Conservation (phyloP, 2,888 invertebrate species). For the Chloromyia formosa region DNA sequence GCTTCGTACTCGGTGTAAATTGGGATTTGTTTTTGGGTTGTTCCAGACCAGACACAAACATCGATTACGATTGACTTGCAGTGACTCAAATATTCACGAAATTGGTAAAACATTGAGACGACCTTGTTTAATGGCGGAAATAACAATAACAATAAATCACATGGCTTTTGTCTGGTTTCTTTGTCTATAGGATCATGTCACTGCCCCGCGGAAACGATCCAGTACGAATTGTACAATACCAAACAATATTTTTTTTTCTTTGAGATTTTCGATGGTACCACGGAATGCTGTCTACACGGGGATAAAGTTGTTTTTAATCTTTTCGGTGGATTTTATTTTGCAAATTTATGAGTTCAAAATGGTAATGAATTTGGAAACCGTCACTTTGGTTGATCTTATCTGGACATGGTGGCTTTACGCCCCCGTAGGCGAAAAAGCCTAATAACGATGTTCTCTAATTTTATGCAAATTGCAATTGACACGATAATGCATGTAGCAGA, state of each 20-base stretch:
- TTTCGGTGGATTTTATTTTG: background rate
- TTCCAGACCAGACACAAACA: background rate
- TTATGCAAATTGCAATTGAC: constrained; percentile 40
- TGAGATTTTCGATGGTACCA: too few species aligned
- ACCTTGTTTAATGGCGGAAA: constrained; percentile 39
- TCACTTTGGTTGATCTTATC: background rate
- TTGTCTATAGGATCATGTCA: too few species aligned
- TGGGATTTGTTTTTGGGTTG: background rate
- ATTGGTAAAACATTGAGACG: constrained; percentile 20
- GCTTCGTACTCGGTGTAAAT: background rate
- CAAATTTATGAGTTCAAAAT: constrained; percentile 29
- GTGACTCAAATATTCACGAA: constrained; percentile 8
- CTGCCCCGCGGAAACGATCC: background rate
- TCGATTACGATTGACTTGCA: too few species aligned
- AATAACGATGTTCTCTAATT: constrained; percentile 31
- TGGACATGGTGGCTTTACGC: constrained; percentile 6
- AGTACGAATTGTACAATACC: too few species aligned
- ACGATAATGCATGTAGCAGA: background rate
- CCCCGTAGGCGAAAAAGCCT: constrained; percentile 14
- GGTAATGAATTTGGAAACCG: constrained; percentile 20
- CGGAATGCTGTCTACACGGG: background rate
- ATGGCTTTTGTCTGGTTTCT: constrained; percentile 2
- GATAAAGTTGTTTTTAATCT: constrained; percentile 30
- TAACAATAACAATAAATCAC: constrained; percentile 40
- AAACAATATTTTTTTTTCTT: too few species aligned